phyloP scores from a whole-genome alignment of 2,113 vertebrate genomes.

The Ctenodactylus gundi region DNA sequence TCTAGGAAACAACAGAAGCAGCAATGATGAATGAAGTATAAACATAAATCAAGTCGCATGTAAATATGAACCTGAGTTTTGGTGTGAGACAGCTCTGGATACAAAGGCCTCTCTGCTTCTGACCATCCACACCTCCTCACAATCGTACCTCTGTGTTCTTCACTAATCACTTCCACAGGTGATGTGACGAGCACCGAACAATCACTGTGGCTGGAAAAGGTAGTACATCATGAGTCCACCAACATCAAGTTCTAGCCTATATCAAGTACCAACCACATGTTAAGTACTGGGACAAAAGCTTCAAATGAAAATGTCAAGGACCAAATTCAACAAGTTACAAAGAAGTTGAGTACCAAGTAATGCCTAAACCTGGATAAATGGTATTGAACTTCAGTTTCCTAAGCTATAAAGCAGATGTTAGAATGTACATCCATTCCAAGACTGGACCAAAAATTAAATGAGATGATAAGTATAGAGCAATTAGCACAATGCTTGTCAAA shows the following conservation, averaged over 20 bases:
- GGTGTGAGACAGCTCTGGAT: neutral
- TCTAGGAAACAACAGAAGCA: neutral
- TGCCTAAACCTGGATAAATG: neutral
- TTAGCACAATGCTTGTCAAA: neutral
- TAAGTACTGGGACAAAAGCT: no score
- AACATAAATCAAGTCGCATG: neutral
- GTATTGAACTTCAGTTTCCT: neutral
- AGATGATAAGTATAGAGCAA: neutral
- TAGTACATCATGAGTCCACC: no score
- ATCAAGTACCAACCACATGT: no score
- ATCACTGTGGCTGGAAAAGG: no score
- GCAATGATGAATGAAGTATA: neutral
- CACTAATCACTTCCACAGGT: no score
- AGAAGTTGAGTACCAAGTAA: no score
- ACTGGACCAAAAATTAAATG: neutral
- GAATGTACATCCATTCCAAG: neutral
- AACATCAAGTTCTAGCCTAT: no score
- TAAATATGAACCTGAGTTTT: neutral
- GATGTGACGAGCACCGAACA: no score
- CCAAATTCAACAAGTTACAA: no score
- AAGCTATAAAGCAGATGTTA: neutral
- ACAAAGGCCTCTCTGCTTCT: neutral
- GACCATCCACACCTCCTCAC: no score
- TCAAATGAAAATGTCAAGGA: no score
- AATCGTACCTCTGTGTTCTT: no score